Evolutionary conservation across 2,797 vertebrate genomes (phyloP).

Genomic region (Psittacula derbiana): DNA sequence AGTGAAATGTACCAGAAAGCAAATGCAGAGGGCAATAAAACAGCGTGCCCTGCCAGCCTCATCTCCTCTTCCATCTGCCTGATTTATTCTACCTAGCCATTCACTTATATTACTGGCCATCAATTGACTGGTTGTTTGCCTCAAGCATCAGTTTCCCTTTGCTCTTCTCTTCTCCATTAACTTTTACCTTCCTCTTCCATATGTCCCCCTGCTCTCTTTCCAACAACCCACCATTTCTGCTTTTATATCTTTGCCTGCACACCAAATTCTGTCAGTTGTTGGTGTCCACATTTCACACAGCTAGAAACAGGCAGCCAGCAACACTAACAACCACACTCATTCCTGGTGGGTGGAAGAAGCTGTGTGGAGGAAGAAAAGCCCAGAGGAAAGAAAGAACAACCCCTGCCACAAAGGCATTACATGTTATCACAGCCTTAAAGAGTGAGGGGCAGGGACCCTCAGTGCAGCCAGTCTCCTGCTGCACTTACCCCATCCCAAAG

Average conservation of each 20-base stretch:
- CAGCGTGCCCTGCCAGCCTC: not conserved
- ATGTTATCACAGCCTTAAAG: too few species aligned
- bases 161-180: not conserved
- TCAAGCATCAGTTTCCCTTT: not conserved
- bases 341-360: not conserved
- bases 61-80: not conserved
- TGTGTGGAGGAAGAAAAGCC: not conserved
- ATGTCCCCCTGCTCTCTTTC: not conserved
- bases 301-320: not conserved
- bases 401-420: not conserved
- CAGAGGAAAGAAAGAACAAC: not conserved
- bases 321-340: not conserved
- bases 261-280: accelerated
- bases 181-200: not conserved
- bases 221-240: not conserved
- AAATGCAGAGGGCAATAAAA: not conserved
- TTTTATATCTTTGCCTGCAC: not conserved
- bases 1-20: not conserved
- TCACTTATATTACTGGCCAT: not conserved
- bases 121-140: not conserved
- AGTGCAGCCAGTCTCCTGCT: not conserved
- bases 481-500: accelerated
- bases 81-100: not conserved
- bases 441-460: not conserved
- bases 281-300: not conserved